These are phyloP conservation scores for Biston betularia DNA, from an alignment of 2,888 invertebrate genomes.

Conservation along the genomic window DNA sequence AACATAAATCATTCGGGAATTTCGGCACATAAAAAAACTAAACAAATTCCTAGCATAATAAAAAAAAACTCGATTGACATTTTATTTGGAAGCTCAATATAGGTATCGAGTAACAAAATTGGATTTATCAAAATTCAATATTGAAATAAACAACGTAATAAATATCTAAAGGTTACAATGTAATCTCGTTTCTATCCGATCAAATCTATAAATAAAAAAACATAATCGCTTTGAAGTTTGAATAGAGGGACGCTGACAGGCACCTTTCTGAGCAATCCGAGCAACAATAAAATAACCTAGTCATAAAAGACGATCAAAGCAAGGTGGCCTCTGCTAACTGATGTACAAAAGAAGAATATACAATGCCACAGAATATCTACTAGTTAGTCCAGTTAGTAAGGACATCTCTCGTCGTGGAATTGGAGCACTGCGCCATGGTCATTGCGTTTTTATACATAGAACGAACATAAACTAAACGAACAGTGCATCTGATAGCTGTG, in stretches of 20 bases:
- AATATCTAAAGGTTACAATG: slow-evolving; percentile 12
- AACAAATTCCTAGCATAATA: not conserved
- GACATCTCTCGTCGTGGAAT: slow-evolving; percentile 64
- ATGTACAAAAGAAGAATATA: slow-evolving; percentile 62
- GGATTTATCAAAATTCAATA: slow-evolving; percentile 6
- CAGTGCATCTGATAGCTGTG: too few species aligned
- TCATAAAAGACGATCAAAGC: slow-evolving; percentile 67
- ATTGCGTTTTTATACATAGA: too few species aligned
- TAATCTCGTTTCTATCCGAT: slow-evolving; percentile 31
- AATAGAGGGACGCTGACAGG: slow-evolving; percentile 55
- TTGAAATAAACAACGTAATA: slow-evolving; percentile 13
- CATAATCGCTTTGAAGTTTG: slow-evolving; percentile 53
- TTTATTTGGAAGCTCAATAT: slow-evolving; percentile 6
- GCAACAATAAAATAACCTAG: slow-evolving; percentile 65
- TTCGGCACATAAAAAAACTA: not conserved
- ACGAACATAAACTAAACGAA: too few species aligned
- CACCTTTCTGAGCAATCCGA: slow-evolving; percentile 57
- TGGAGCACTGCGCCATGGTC: slow-evolving; percentile 7
- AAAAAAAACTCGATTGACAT: not conserved
- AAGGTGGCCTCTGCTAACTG: slow-evolving; percentile 61
- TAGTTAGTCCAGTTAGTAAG: slow-evolving; percentile 44
- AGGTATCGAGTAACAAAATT: slow-evolving; percentile 10
- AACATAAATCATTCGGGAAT: too few species aligned
- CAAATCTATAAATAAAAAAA: slow-evolving; percentile 31
- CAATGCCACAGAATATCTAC: slow-evolving; percentile 13